These are phyloP conservation scores for Rhynchonycteris naso DNA, from an alignment of 2,797 vertebrate genomes.

Conservation along the genomic window DNA sequence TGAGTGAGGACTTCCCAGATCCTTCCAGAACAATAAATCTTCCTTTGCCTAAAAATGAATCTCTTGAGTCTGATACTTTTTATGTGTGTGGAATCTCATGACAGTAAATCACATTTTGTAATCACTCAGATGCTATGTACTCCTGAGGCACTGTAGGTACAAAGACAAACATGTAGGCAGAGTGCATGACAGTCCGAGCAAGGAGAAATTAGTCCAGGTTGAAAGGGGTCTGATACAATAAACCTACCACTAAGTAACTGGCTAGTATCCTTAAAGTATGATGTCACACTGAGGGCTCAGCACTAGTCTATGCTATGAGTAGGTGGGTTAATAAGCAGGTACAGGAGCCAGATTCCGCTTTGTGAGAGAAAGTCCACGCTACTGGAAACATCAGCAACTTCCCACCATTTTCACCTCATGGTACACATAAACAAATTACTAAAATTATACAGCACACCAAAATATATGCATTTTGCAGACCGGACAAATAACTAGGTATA, in stretches of 20 bases:
- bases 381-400: too few relatives aligned
- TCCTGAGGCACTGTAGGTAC: not conserved
- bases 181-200: not conserved
- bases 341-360: not conserved
- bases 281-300: not conserved
- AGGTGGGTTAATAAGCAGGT: not conserved
- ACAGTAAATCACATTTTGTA: not conserved
- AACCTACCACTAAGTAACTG: not conserved
- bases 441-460: too few relatives aligned
- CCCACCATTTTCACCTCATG: too few relatives aligned
- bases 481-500: too few relatives aligned
- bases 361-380: not conserved
- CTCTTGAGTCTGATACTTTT: not conserved
- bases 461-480: too few relatives aligned
- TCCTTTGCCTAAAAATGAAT: conserved; percentile 12
- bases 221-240: not conserved
- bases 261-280: not conserved
- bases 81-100: not conserved
- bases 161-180: not conserved
- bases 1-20: not conserved
- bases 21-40: not conserved
- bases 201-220: not conserved
- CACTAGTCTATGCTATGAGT: not conserved
- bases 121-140: not conserved
- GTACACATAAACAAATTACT: too few relatives aligned